phyloP scores from a whole-genome alignment of 2,888 invertebrate species.

The Meliscaeva auricollis region DNA sequence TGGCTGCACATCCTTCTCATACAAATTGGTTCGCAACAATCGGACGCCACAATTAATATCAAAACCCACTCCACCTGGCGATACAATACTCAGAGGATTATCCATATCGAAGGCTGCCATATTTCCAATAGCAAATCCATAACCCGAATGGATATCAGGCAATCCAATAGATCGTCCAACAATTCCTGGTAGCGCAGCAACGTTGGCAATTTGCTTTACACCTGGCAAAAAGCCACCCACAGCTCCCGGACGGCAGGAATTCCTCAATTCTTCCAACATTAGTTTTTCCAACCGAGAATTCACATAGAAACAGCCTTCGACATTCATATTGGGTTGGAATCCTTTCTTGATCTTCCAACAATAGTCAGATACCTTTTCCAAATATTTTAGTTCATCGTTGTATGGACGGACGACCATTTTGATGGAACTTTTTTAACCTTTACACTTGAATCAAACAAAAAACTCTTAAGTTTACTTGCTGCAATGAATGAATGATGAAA shows the following conservation, averaged over 20 bases:
- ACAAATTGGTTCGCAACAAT: constrained; percentile 96
- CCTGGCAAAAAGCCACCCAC: constrained; percentile 99
- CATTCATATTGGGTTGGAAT: constrained; percentile 99
- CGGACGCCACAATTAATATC: constrained; percentile 99
- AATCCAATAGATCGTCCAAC: constrained; percentile 96
- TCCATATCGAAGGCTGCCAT: constrained; percentile 99
- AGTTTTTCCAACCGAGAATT: constrained; percentile 95
- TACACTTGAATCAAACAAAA: background rate
- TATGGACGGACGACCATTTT: constrained; percentile 95
- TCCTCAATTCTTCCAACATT: constrained; percentile 98
- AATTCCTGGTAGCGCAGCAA: constrained; percentile 98
- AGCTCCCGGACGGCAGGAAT: constrained; percentile 94
- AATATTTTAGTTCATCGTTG: constrained; percentile 95
- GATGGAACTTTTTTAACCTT: background rate
- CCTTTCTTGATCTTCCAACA: constrained; percentile 98
- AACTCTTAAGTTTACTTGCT: background rate
- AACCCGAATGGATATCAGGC: constrained; percentile 99
- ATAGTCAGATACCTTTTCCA: constrained; percentile 93
- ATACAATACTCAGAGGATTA: constrained; percentile 93
- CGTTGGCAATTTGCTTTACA: constrained; percentile 99
- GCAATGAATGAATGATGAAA: background rate
- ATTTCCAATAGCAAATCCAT: constrained; percentile 99
- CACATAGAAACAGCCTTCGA: constrained; percentile 98
- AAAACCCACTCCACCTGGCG: constrained; percentile 98
- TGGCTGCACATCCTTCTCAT: constrained; percentile 96